Conservation (phyloP, 2,888 invertebrate species). For the Sminthurides aquaticus region DNA sequence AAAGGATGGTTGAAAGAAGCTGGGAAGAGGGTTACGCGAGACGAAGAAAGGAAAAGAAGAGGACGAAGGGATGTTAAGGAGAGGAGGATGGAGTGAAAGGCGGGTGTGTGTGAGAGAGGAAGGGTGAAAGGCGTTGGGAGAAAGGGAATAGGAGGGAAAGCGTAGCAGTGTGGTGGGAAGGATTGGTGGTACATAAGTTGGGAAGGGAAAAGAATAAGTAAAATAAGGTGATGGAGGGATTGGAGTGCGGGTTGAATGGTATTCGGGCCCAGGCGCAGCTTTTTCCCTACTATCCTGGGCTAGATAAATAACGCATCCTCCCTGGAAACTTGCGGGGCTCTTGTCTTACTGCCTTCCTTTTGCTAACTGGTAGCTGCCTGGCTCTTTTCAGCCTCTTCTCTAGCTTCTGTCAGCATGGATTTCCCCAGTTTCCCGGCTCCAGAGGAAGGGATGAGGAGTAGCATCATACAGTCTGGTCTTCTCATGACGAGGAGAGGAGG, state of each 20-base stretch:
- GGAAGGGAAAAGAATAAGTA: neutral
- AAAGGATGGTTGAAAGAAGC: neutral
- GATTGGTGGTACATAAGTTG: neutral
- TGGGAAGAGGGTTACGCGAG: too few relatives aligned
- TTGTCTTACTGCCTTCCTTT: too few relatives aligned
- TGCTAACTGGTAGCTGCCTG: too few relatives aligned
- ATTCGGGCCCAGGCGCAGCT: constrained; percentile 2
- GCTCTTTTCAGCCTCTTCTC: too few relatives aligned
- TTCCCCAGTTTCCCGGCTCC: too few relatives aligned
- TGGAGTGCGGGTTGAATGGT: neutral
- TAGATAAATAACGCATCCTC: constrained; percentile 9
- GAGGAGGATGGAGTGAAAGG: neutral
- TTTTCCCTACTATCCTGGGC: neutral
- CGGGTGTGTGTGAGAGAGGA: neutral
- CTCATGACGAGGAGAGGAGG: too few relatives aligned
- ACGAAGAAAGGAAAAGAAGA: too few relatives aligned
- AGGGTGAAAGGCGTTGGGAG: neutral
- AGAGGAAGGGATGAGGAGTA: too few relatives aligned
- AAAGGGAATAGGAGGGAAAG: neutral
- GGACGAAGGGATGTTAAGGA: too few relatives aligned
- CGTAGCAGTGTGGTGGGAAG: neutral
- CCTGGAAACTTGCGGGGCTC: neutral
- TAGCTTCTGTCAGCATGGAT: too few relatives aligned
- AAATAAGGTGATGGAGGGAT: neutral
- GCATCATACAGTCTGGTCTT: too few relatives aligned